Conservation (phyloP, 2,888 invertebrate species). For the Scaptomyza caliginosa region DNA sequence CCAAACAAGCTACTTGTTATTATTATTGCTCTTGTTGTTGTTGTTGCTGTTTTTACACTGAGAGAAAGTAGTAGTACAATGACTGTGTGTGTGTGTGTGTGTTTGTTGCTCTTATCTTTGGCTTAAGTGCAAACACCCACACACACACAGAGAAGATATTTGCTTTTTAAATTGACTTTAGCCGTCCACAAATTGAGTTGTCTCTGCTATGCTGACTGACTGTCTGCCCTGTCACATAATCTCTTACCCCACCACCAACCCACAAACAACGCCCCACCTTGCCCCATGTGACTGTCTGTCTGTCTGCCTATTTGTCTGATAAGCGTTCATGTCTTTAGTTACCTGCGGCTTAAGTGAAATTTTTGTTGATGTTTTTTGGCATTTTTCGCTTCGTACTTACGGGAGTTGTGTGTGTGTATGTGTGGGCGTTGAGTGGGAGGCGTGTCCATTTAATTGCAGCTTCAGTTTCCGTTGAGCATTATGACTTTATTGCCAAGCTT, state of each 20-base stretch:
- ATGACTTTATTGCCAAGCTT: constrained; percentile 17
- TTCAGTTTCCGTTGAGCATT: constrained; percentile 20
- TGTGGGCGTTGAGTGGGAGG: constrained; percentile 7
- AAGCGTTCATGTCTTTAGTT: constrained; percentile 59
- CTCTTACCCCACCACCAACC: background rate
- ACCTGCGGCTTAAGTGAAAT: constrained; percentile 74
- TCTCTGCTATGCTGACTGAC: constrained; percentile 23
- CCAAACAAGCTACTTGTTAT: constrained; percentile 30
- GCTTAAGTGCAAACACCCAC: constrained; percentile 51
- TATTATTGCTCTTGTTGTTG: constrained; percentile 19
- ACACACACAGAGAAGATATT: constrained; percentile 42
- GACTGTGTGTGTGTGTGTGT: constrained; percentile 7
- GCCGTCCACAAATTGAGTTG: constrained; percentile 69
- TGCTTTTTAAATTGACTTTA: constrained; percentile 76
- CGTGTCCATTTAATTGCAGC: constrained; percentile 56
- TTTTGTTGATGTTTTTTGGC: constrained; percentile 37
- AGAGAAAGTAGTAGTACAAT: too few relatives aligned
- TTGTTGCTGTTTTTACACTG: constrained; percentile 24
- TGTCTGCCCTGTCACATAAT: constrained; percentile 1
- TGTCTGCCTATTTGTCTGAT: constrained; percentile 47
- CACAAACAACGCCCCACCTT: too few relatives aligned
- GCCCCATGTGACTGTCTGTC: constrained; percentile 18
- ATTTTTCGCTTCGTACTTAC: background rate
- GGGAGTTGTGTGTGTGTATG: background rate
- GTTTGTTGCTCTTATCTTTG: constrained; percentile 37